Base-by-base conservation (phyloP, 2,888 invertebrate genomes). In the Microplitis deprimator region DNA sequence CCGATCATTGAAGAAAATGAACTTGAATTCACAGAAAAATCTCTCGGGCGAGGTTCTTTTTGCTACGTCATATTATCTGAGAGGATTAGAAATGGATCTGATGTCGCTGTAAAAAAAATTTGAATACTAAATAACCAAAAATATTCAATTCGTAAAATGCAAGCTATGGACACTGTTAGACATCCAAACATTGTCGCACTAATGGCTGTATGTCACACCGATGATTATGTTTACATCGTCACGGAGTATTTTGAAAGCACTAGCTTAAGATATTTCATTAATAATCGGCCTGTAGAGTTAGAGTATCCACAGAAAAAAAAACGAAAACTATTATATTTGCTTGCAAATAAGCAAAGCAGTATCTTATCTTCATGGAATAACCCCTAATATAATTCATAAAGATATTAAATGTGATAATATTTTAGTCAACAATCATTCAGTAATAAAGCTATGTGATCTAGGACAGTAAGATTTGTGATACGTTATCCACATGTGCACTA, bases 341-440 rank as follows among this genome's bases (percentile, higher is more conserved):
- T 41, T 68, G 60, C 75, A 79, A 76, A 39, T 80, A 4, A 67
- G 73, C 29, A 65, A 59, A 20, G 77, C 73, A 4, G 8, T 77
- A 1, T 68, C 29, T 29, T 80, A 78, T 68, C 64, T 78, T 16
- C 78, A 77, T 20, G 39, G 65, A 60, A 71, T 77, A 60, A 16
- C 5, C 1, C 41, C 50, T 20, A 73, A 77, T 5, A 77, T 79
- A 17, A 72, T 80, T 59, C 79, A 80, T 40, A 38, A 76, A 7
- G 79, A 79, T 16, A 73, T 79, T 8, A 79, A 79, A 50, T 74
- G 77, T 38, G 59, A 68, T 65, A 80, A 80, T 64, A 71, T 80
- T n/a, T 64, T 80, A n/a, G 72, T 80, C 0, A 75, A 16, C 67
- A n/a, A 59, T 6, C 16, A 75, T 13, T n/a, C 38, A 1, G 10